Evolutionary conservation across 2,888 invertebrate genomes (phyloP).

Genomic region (Caenorhabditis auriculariae): DNA sequence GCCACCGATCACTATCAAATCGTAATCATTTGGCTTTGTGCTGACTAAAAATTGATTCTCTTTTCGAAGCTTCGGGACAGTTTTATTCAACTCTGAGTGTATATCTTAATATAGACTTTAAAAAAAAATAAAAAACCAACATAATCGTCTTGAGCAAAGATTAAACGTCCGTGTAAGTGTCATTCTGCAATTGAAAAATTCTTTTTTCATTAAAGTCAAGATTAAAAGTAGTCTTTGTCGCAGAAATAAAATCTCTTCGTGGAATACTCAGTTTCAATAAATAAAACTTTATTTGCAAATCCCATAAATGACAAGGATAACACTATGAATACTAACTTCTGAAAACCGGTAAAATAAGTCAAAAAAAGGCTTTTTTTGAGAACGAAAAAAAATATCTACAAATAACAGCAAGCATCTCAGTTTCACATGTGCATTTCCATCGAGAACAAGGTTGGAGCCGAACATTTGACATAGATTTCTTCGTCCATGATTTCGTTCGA

Average conservation of each 20-base stretch:
- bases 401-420: too few relatives aligned
- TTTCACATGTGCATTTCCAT: conserved; percentile 21
- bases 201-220: too few relatives aligned
- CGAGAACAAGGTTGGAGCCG: conserved; percentile 31
- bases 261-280: too few relatives aligned
- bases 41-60: not conserved
- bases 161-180: not conserved
- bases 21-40: conserved; percentile 71
- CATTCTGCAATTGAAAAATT: too few relatives aligned
- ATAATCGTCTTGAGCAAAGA: not conserved
- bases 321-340: not conserved
- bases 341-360: not conserved
- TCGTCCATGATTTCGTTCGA: conserved; percentile 28
- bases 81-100: too few relatives aligned
- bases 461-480: conserved; percentile 16
- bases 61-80: too few relatives aligned
- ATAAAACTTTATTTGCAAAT: too few relatives aligned
- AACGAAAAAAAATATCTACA: too few relatives aligned
- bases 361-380: not conserved
- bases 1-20: conserved; percentile 90
- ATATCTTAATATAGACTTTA: not conserved
- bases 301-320: too few relatives aligned
- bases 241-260: too few relatives aligned
- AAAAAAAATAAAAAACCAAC: not conserved
- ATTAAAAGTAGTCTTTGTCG: too few relatives aligned